A percentile compares a stretch with the other conserved stretches of the same genome.
phyloP scores from a whole-genome alignment of 1,140 invertebrate species.

The Ceratina australensis region DNA sequence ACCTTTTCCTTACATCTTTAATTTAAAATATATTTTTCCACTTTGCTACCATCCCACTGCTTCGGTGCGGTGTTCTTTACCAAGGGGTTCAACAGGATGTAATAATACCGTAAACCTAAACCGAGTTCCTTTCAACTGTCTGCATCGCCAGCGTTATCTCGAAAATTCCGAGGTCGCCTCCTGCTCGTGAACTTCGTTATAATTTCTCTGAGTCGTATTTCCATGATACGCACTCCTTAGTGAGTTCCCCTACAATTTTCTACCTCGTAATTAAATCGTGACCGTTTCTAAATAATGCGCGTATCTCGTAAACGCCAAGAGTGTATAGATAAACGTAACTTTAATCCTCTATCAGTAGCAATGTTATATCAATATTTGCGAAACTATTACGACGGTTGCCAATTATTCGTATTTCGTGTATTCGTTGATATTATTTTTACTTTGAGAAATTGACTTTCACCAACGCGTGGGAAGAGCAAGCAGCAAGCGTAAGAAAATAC shows the following conservation, averaged over 20 bases:
- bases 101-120: not conserved
- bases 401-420: too few species aligned
- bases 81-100: not conserved
- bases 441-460: too few species aligned
- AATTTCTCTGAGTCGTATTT: slow-evolving; percentile 65
- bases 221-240: slow-evolving; percentile 30
- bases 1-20: too few species aligned
- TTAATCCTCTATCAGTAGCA: too few species aligned
- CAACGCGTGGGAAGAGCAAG: too few species aligned
- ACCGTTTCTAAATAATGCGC: not conserved
- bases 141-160: not conserved
- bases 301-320: not conserved
- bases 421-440: too few species aligned
- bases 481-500: too few species aligned
- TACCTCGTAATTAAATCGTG: not conserved
- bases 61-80: not conserved
- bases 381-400: too few species aligned
- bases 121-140: not conserved
- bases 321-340: not conserved
- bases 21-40: too few species aligned
- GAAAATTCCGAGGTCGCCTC: slow-evolving; percentile 66
- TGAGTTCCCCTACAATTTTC: not conserved
- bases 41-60: too few species aligned
- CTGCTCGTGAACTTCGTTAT: slow-evolving; percentile 44
- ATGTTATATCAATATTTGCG: too few species aligned